Conservation (phyloP, 2,888 invertebrate species). For the Bembecia ichneumoniformis region DNA sequence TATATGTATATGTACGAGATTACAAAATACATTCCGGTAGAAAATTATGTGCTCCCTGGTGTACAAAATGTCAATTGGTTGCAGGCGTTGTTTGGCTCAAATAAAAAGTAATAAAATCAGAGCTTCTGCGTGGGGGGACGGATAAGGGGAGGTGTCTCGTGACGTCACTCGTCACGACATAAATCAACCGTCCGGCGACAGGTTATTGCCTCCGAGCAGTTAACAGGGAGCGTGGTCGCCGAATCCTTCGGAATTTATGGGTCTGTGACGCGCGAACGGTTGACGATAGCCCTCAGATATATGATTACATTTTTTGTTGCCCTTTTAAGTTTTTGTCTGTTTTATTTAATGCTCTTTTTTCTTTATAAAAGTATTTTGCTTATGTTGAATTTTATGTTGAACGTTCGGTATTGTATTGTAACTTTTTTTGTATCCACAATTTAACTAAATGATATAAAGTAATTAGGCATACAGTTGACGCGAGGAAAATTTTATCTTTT, state of each 20-base stretch:
- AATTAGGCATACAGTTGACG: too few relatives aligned
- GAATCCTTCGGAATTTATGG: conserved; percentile 35
- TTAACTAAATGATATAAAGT: too few relatives aligned
- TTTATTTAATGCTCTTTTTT: background rate
- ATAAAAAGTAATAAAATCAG: background rate
- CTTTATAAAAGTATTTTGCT: too few relatives aligned
- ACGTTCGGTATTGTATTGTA: too few relatives aligned
- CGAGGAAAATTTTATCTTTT: too few relatives aligned
- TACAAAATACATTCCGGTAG: too few relatives aligned
- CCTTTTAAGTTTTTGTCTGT: background rate
- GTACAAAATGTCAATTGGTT: too few relatives aligned
- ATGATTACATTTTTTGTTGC: background rate
- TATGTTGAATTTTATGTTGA: too few relatives aligned
- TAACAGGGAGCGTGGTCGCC: conserved; percentile 28
- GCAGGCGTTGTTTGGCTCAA: background rate
- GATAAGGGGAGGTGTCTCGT: background rate
- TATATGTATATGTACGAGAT: too few relatives aligned
- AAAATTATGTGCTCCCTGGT: too few relatives aligned
- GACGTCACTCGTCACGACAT: conserved; percentile 18
- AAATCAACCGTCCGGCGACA: conserved; percentile 32
- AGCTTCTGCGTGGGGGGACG: background rate
- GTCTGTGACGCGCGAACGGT: conserved; percentile 15
- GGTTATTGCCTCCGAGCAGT: conserved; percentile 38
- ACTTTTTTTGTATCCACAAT: too few relatives aligned
- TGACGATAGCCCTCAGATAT: conserved; percentile 5